Conservation (phyloP, 2,113 vertebrate genomes). For the Chamaetylas fuelleborni region DNA sequence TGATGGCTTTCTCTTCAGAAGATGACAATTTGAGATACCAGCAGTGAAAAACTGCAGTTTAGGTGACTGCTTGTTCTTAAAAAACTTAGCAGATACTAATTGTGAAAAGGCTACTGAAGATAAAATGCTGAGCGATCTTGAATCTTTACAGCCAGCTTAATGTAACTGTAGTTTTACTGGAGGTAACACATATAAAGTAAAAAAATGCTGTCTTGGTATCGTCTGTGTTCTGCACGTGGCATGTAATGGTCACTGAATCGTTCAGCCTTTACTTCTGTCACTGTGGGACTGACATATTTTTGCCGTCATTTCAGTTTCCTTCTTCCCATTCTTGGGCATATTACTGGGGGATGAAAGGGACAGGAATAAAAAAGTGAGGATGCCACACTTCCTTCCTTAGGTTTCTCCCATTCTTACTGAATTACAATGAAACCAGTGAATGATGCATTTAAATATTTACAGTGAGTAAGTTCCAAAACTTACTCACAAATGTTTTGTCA, state of each 20-base stretch:
- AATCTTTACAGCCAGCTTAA: background rate
- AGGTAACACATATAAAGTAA: background rate
- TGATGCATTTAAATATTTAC: background rate
- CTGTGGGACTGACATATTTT: background rate
- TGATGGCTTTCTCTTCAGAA: background rate
- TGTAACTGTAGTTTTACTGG: background rate
- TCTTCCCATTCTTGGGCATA: background rate
- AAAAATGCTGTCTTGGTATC: background rate
- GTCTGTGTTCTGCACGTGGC: background rate
- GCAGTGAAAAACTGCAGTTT: background rate
- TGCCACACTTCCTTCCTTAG: background rate
- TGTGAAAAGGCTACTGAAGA: background rate
- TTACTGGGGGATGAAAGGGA: background rate
- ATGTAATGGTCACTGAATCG: background rate
- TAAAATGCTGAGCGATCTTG: background rate
- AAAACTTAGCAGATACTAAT: background rate
- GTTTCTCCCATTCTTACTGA: background rate
- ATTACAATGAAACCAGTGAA: background rate
- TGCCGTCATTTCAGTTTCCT: background rate
- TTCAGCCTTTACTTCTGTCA: background rate
- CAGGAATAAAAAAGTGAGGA: background rate
- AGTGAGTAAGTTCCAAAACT: background rate
- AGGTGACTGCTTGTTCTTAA: background rate
- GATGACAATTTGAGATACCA: background rate
- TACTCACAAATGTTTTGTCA: background rate